Evolutionary conservation across 2,113 vertebrate genomes (phyloP), one percentile per base, ranked within the genome.

Genomic region (Cavia aperea): DNA sequence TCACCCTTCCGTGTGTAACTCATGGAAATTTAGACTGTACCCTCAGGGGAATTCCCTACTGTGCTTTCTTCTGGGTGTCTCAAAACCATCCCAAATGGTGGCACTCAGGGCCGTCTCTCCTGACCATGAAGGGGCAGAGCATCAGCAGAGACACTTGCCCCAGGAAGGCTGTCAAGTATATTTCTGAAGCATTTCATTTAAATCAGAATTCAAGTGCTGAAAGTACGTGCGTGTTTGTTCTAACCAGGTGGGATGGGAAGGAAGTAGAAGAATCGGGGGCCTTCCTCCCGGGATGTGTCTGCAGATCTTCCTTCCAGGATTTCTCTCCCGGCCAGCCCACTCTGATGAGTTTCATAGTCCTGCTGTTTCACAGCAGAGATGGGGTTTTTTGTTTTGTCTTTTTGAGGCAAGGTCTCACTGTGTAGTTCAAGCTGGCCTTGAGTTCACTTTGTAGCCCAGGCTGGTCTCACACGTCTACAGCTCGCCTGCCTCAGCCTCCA

Each of bases 241-340:
- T 46, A 51, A 68, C 75, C 56, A 33, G 23, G n/a, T 88, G 29
- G 33, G 2, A 14, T 9, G 49, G 65, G 58, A 62, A 86, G 81
- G 77, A 81, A 83, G 84, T 9, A 2, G 60, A 60, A 79, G 88
- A 58, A 36, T 33, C 3, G 1, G 10, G 63, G 26, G 2, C 13
- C 56, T 7, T 19, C 54, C 46, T 15, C 8, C 3, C 31, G 13
- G 39, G 7, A 19, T 15, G 36, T 49, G 39, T 19, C 29, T 58
- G 79, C 24, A 7, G 4, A 26, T 19, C 1, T 14, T 63, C 49
- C 33, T 36, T 56, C 49, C 3, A 0, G 1, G 4, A 62, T 78
- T 29, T 87, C n/a, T 79, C 23, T 43, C 31, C 6, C 60, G 49
- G 24, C 5, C 18, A 14, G 0, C 33, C 33, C 5, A 5, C 31